Evolutionary conservation across 1,140 invertebrate genomes (phyloP), one percentile per base, ranked within the genome.

Genomic region (Procambarus virginalis): DNA sequence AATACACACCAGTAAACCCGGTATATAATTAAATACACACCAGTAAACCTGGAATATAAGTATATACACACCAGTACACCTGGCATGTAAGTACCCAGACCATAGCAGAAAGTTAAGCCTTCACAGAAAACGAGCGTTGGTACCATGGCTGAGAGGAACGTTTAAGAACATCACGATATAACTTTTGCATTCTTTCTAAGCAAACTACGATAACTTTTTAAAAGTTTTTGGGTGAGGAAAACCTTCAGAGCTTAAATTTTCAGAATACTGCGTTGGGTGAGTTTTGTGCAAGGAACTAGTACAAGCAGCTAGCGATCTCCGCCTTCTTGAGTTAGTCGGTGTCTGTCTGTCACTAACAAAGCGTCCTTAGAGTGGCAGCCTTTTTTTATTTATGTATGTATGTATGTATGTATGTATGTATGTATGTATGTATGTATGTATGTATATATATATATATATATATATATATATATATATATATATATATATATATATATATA

Each of bases 281-380:
- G 22, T 83, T 58, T 68, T 83, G 81, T 68, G 58, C 60, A 83
- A 68, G 81, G 81, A 64, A 68, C 81, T 83, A 83, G 81, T 83
- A 83, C 60, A 83, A 83, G 81, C 81, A 83, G 22, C 81, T 83
- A 83, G 81, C 81, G 17, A 64, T 83, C 81, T 68, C 79, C 81
- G 60, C 81, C 64, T 46, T 60, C 60, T 64, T 60, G 55, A 46
- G n/a, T 64, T 9, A 12, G 49, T 55, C 58, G 46, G 77, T 80
- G 55, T 80, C 49, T 55, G 49, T 55, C 49, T 20, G 20, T 22
- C 78, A 80, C 78, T 80, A 80, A 49, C 78, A 80, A 58, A 73
- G 68, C 68, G 20, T 73, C 68, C 68, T 73, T 73, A 10, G 68
- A 1, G 68, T 73, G 22, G n/a, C 6, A 17, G 17, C 60, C 34